Evolutionary conservation across 2,797 vertebrate genomes (phyloP), one percentile per base, ranked within the genome.

Genomic region (Echeneis naucrates): DNA sequence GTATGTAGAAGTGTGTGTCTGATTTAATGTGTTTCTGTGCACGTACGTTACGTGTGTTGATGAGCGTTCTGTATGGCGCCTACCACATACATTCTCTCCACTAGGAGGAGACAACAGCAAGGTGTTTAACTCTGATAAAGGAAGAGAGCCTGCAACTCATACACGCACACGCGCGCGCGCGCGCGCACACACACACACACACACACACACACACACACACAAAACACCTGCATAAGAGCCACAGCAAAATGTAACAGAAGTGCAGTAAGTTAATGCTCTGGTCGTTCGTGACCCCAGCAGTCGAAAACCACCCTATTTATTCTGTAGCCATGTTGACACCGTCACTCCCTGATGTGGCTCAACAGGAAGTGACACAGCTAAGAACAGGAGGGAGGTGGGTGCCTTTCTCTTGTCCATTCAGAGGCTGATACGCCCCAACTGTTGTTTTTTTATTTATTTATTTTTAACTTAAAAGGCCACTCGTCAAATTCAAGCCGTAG

Each of bases 241-340:
- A 90, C 91, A 85, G 87, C 88, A 88, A 90, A 91, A 91, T 80
- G 81, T 84, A 92, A 93, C 86, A 90, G 86, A 88, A 88, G 89
- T 89, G 89, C 85, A 87, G 87, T 82, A 77, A 80, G 72, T 83
- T 81, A 70, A 72, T 59, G 69, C 72, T 78, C 72, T 35, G 63
- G 74, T 86, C 80, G 64, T 30, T 2, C 21, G 53, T 42, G 82
- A 76, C 69, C 75, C 77, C 56, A 68, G 77, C 77, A 68, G 59
- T 78, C 75, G 62, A 80, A 75, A 62, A 48, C 81, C 72, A 72
- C 71, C 80, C 80, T 55, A 66, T 58, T 63, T 47, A 26, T 30
- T 68, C 67, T 60, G 72, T 11, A 23, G 62, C 57, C 30, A n/a
- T 3, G 55, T 16, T 13, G 33, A 80, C 73, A 67, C 54, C 5